Base-by-base conservation (phyloP, 2,888 invertebrate genomes). In the Drosophila lutescens region DNA sequence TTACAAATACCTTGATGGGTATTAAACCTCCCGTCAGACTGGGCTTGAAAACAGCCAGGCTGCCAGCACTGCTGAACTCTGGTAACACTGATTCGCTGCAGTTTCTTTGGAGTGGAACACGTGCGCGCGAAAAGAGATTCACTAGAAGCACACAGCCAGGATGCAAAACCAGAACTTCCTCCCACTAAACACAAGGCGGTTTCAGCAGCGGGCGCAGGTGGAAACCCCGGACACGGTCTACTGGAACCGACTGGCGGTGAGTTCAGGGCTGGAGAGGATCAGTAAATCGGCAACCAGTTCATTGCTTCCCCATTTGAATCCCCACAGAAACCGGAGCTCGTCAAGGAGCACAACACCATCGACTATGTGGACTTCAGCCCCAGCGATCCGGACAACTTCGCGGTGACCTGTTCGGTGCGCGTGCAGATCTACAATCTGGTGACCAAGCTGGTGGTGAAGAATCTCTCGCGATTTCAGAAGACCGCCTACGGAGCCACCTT, bases 291-390 rank as follows among this genome's bases (percentile, higher is more conserved):
- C 47, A 15, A 30, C 47, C 10, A 23, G n/a, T 36, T 36, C 9
- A 34, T 1, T 17, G 4, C 17, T 26, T 40, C 2, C 17, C 17
- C 30, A 30, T 43, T 32, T 13, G 20, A n/a, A 12, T 8, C 13
- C 32, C 85, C 90, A 96, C 90, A 96, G 98, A 93, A 95, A 65
- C 97, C 98, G 30, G 96, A 97, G 2, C 93, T 97, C 41, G 94
- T 97, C 0, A 98, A 98, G 92, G 98, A 99, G 92, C 97, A 96
- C 92, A 98, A 98, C 23, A 95, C 97, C 0, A 96, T 99, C 59
- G 97, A 98, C 90, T 96, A 97, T 89, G 94, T 99, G 46, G 96
- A 98, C 91, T 97, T 99, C 90, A 96, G 97, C 71, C 97, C 97
- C 0, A 94, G 95, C 10, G 96, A 97, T 88, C 98, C 98, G 0